Conservation (phyloP, 1,140 invertebrate genomes). For the Lasioglossum baleicum region DNA sequence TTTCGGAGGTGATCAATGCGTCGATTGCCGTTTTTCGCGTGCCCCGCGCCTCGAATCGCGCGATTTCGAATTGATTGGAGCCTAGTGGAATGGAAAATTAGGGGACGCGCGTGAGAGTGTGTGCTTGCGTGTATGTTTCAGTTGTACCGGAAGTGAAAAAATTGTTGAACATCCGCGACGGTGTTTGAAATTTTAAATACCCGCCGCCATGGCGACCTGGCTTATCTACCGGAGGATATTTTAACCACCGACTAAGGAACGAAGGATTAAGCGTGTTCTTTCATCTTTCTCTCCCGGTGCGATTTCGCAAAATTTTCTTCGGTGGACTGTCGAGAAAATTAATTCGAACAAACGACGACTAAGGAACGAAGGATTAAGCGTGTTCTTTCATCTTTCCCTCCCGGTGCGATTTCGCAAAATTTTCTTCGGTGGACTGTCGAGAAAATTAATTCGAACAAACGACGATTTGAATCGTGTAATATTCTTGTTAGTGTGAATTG, state of each 20-base stretch:
- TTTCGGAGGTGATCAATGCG: background rate
- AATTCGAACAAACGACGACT: background rate
- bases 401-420: too few relatives aligned
- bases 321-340: slow-evolving; percentile 4
- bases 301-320: background rate
- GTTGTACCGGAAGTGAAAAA: background rate
- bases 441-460: slow-evolving; percentile 13
- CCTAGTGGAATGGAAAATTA: slow-evolving; percentile 31
- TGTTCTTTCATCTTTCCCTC: too few relatives aligned
- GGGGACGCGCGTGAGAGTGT: too few relatives aligned
- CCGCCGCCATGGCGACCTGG: background rate
- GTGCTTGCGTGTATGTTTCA: too few relatives aligned
- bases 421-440: background rate
- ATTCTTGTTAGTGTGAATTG: background rate
- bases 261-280: too few relatives aligned
- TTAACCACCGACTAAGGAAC: too few relatives aligned
- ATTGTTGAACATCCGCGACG: background rate
- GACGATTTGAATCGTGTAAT: slow-evolving; percentile 3
- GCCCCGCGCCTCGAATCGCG: background rate
- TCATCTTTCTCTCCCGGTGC: too few relatives aligned
- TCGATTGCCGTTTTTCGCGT: slow-evolving; percentile 8
- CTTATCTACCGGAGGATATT: too few relatives aligned
- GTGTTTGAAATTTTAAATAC: background rate
- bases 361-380: too few relatives aligned
- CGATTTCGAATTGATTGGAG: slow-evolving; percentile 17